Conservation (phyloP, 2,888 invertebrate species). For the Micropterix aruncella region DNA sequence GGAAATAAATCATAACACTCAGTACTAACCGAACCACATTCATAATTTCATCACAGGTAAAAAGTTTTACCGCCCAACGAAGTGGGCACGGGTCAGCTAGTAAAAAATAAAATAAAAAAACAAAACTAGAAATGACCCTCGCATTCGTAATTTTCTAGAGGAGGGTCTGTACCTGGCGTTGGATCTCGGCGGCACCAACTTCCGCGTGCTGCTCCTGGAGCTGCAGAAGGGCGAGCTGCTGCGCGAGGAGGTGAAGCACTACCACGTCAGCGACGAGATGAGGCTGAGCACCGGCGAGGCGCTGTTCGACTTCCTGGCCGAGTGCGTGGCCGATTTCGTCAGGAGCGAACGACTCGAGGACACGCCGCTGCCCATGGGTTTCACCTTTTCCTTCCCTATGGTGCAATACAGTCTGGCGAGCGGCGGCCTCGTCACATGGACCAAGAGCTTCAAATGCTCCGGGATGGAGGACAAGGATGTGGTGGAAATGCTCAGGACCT, state of each 20-base stretch:
- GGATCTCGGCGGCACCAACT: slow-evolving; percentile 74
- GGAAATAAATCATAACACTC: too few species aligned
- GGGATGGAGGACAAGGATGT: slow-evolving; percentile 55
- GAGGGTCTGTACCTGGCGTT: slow-evolving; percentile 60
- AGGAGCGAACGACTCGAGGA: slow-evolving; percentile 41
- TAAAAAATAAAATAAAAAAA: too few species aligned
- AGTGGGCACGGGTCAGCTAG: too few species aligned
- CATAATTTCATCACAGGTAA: too few species aligned
- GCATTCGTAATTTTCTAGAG: too few species aligned
- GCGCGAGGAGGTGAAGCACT: slow-evolving; percentile 46
- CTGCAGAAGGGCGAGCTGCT: slow-evolving; percentile 38
- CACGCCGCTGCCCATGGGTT: slow-evolving; percentile 50
- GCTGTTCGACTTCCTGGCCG: slow-evolving; percentile 63
- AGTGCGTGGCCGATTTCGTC: slow-evolving; percentile 59
- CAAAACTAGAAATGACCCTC: too few species aligned
- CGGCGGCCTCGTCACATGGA: slow-evolving; percentile 71
- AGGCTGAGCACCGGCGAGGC: slow-evolving; percentile 46
- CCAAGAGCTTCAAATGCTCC: slow-evolving; percentile 66
- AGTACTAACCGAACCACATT: too few species aligned
- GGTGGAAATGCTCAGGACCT: slow-evolving; percentile 50
- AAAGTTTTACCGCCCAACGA: too few species aligned
- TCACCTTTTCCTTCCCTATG: slow-evolving; percentile 80
- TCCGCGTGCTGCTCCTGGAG: slow-evolving; percentile 54
- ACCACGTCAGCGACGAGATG: slow-evolving; percentile 44
- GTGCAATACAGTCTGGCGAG: slow-evolving; percentile 55